Conservation (phyloP, 2,888 invertebrate species). For the Isoperla grammatica region DNA sequence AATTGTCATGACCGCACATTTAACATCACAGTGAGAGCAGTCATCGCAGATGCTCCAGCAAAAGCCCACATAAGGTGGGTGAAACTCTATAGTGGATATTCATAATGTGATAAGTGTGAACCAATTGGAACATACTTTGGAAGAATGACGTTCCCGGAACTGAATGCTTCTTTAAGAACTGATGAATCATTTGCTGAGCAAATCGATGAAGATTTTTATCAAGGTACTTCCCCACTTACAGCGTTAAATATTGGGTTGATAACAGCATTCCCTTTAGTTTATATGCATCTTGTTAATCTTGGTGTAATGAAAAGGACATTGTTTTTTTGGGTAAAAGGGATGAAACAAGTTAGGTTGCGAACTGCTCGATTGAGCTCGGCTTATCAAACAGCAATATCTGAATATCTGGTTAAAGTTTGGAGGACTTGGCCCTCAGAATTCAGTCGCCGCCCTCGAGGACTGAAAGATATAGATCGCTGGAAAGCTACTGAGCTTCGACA, state of each 20-base stretch:
- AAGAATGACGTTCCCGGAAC: slow-evolving; percentile 27
- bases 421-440: neutral
- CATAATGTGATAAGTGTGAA: slow-evolving; percentile 26
- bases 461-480: slow-evolving; percentile 14
- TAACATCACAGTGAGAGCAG: slow-evolving; percentile 7
- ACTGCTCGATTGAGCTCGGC: too few relatives aligned
- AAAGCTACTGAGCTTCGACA: slow-evolving; percentile 11
- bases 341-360: too few relatives aligned
- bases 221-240: slow-evolving; percentile 22
- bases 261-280: slow-evolving; percentile 8
- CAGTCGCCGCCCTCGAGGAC: neutral
- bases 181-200: slow-evolving; percentile 1
- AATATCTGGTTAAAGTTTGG: too few relatives aligned
- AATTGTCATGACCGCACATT: neutral
- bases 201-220: slow-evolving; percentile 26
- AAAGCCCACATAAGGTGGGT: slow-evolving; percentile 27
- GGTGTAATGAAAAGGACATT: slow-evolving; percentile 14
- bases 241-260: slow-evolving; percentile 13
- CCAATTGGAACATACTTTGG: slow-evolving; percentile 22
- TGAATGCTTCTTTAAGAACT: neutral
- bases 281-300: slow-evolving; percentile 16
- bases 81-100: slow-evolving; percentile 29
- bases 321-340: too few relatives aligned
- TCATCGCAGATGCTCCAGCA: slow-evolving; percentile 28
- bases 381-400: neutral